These are phyloP conservation scores for Automeris io DNA, from an alignment of 2,888 invertebrate species.

Conservation along the genomic window DNA sequence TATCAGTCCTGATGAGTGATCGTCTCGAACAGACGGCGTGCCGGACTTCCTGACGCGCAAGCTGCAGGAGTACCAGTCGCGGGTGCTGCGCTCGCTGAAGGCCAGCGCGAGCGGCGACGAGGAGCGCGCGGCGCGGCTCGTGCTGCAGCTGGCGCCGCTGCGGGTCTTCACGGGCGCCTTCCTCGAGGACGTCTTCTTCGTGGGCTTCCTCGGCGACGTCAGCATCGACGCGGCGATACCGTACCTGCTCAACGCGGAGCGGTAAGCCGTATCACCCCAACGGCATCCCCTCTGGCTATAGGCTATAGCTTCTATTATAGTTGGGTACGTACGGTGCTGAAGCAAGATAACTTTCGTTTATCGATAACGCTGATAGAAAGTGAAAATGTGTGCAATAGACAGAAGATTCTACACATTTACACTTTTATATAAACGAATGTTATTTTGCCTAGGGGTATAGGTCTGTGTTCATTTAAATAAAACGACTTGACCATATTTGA, in stretches of 20 bases:
- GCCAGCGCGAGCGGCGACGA: conserved; percentile 39
- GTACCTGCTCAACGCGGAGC: conserved; percentile 83
- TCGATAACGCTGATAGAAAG: no score
- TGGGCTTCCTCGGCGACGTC: conserved; percentile 93
- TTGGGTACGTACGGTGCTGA: no score
- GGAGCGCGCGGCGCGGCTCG: conserved; percentile 76
- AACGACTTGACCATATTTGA: no score
- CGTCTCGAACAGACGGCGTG: conserved; percentile 72
- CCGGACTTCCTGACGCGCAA: conserved; percentile 64
- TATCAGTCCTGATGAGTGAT: not conserved
- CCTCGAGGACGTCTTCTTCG: conserved; percentile 94
- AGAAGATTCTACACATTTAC: no score
- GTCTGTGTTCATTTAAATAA: no score
- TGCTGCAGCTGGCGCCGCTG: conserved; percentile 83
- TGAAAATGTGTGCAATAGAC: no score
- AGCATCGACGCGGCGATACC: conserved; percentile 97
- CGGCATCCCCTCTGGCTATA: no score
- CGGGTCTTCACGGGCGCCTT: conserved; percentile 84
- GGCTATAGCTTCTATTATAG: no score
- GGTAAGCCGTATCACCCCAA: no score
- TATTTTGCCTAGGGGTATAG: no score
- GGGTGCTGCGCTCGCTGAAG: conserved; percentile 66
- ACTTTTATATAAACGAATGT: no score
- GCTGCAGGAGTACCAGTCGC: conserved; percentile 66
- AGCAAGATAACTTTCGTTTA: no score